Evolutionary conservation across 2,888 invertebrate species (phyloP).

Genomic region (Acleris holmiana): DNA sequence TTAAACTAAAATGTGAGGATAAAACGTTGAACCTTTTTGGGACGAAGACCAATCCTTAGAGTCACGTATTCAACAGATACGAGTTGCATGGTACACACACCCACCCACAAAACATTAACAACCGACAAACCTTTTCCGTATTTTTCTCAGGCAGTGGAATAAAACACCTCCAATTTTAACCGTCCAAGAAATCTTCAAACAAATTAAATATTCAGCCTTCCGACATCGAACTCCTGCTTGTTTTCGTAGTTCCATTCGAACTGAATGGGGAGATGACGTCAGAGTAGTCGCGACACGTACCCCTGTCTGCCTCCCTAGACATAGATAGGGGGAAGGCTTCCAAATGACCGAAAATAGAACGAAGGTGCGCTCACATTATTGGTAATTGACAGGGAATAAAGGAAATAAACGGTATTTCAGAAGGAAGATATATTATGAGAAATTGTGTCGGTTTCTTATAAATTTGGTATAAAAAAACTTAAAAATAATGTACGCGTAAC

Average conservation of each 20-base stretch:
- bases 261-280: conserved; percentile 39
- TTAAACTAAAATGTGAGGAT: too few relatives aligned
- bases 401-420: not conserved
- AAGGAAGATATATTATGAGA: not conserved
- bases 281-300: conserved; percentile 42
- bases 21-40: too few relatives aligned
- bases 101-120: too few relatives aligned
- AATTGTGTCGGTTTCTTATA: too few relatives aligned
- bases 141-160: too few relatives aligned
- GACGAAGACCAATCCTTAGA: too few relatives aligned
- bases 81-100: too few relatives aligned
- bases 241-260: conserved; percentile 1
- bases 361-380: conserved; percentile 7
- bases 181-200: not conserved
- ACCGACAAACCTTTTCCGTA: too few relatives aligned
- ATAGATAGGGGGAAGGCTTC: conserved; percentile 37
- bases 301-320: conserved; percentile 33
- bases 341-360: conserved; percentile 16
- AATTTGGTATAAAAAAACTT: too few relatives aligned
- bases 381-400: conserved; percentile 8
- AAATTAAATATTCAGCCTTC: not conserved
- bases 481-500: too few relatives aligned
- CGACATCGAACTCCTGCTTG: not conserved
- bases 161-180: too few relatives aligned
- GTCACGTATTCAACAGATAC: too few relatives aligned